These are phyloP conservation scores for Chaetophractus vellerosus DNA, from an alignment of 2,797 vertebrate genomes.

Conservation along the genomic window DNA sequence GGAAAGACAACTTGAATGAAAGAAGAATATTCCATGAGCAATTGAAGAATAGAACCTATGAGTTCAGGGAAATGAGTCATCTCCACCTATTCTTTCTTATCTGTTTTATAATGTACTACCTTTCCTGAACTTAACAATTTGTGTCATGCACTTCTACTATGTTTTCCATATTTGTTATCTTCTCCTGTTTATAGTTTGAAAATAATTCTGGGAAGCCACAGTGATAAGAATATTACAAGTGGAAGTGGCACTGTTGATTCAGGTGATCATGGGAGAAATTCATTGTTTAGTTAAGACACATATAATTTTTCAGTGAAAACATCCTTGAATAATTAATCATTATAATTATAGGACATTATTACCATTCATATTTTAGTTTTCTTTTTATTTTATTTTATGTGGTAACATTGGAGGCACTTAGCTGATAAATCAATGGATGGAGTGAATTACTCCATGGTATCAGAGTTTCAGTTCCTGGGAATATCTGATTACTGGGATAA, in stretches of 20 bases:
- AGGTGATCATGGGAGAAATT: not conserved
- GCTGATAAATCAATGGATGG: not conserved
- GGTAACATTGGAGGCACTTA: not conserved
- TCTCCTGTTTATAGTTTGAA: not conserved
- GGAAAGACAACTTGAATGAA: not conserved
- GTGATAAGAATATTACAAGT: not conserved
- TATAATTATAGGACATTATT: not conserved
- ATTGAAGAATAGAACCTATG: not conserved
- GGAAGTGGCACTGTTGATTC: not conserved
- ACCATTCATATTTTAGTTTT: not conserved
- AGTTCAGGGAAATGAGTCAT: not conserved
- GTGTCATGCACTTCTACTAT: not conserved
- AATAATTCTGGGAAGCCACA: too few relatives aligned
- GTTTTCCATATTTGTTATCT: not conserved
- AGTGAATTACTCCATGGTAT: not conserved
- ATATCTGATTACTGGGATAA: not conserved
- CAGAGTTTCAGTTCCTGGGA: constrained; percentile 49
- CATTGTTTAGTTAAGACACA: not conserved
- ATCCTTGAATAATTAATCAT: not conserved
- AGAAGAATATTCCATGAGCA: not conserved
- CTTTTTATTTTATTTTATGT: not conserved
- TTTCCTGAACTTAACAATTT: too few relatives aligned
- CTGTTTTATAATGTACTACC: not conserved
- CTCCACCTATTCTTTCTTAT: not conserved
- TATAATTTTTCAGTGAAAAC: not conserved